Evolutionary conservation across 2,113 vertebrate genomes (phyloP).

Genomic region (Rattus rattus): DNA sequence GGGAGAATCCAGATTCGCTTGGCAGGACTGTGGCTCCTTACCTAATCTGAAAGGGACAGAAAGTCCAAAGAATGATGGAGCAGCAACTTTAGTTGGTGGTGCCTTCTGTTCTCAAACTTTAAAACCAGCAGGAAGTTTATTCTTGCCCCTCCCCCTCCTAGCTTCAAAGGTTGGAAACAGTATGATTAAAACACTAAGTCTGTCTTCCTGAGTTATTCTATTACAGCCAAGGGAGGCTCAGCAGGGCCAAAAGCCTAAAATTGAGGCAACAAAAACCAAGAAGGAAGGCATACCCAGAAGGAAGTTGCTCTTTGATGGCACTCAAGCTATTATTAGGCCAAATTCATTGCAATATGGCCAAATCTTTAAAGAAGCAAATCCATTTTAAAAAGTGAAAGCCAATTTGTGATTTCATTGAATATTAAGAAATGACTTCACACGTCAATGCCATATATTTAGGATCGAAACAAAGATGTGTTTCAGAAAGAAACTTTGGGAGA

Average conservation of each 20-base stretch:
- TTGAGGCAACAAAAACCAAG: not conserved
- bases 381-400: slow-evolving; percentile 30
- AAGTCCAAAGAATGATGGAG: not conserved
- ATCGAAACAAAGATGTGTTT: not conserved
- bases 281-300: not conserved
- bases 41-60: not conserved
- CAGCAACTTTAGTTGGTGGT: not conserved
- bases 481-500: not conserved
- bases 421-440: slow-evolving; percentile 47
- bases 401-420: slow-evolving; percentile 55
- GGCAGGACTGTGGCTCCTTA: not conserved
- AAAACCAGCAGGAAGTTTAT: slow-evolving; percentile 61
- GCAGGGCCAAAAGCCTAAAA: not conserved
- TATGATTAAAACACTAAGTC: slow-evolving; percentile 64
- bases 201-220: slow-evolving; percentile 62
- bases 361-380: slow-evolving; percentile 42
- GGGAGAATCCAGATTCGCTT: not conserved
- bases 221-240: not conserved
- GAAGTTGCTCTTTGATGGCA: slow-evolving; percentile 36
- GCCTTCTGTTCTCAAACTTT: slow-evolving; percentile 46
- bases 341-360: slow-evolving; percentile 25
- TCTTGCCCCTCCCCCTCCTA: slow-evolving; percentile 14
- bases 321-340: slow-evolving; percentile 14
- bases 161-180: slow-evolving; percentile 47
- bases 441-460: not conserved